These are phyloP conservation scores for Clarias pachynema DNA, from an alignment of 2,797 vertebrate species.

Conservation along the genomic window DNA sequence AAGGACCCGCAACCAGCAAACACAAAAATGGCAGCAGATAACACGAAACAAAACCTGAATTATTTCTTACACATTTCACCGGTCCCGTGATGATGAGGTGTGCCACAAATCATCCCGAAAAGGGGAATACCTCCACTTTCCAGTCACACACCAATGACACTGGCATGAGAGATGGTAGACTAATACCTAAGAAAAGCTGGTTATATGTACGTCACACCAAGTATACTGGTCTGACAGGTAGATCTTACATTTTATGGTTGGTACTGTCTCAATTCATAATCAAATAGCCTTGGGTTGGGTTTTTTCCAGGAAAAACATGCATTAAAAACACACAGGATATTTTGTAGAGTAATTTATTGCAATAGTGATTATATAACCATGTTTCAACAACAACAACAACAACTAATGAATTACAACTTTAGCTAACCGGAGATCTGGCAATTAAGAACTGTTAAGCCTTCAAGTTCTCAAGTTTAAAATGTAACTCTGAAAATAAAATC, in stretches of 20 bases:
- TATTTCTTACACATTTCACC: background rate
- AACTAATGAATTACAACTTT: background rate
- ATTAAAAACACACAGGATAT: slow-evolving; percentile 8
- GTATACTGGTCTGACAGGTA: slow-evolving; percentile 29
- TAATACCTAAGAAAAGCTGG: slow-evolving; percentile 36
- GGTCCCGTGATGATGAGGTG: slow-evolving; percentile 1
- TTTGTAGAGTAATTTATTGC: background rate
- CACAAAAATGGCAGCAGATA: slow-evolving; percentile 15
- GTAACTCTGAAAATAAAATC: background rate
- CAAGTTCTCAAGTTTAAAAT: background rate
- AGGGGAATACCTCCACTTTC: slow-evolving; percentile 42
- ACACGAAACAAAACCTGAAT: slow-evolving; percentile 17
- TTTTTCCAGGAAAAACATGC: background rate
- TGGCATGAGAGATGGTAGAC: slow-evolving; percentile 52
- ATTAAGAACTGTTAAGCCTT: background rate
- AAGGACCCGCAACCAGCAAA: slow-evolving; percentile 7
- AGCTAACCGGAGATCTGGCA: background rate
- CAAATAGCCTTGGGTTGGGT: background rate
- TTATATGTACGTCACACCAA: slow-evolving; percentile 36
- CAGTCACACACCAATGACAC: slow-evolving; percentile 59
- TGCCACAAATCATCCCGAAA: slow-evolving; percentile 4
- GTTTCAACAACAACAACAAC: background rate
- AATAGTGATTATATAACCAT: background rate
- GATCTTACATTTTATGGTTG: background rate
- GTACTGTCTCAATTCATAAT: background rate